Conservation (phyloP, 2,113 vertebrate species). For the Pungitius pungitius region DNA sequence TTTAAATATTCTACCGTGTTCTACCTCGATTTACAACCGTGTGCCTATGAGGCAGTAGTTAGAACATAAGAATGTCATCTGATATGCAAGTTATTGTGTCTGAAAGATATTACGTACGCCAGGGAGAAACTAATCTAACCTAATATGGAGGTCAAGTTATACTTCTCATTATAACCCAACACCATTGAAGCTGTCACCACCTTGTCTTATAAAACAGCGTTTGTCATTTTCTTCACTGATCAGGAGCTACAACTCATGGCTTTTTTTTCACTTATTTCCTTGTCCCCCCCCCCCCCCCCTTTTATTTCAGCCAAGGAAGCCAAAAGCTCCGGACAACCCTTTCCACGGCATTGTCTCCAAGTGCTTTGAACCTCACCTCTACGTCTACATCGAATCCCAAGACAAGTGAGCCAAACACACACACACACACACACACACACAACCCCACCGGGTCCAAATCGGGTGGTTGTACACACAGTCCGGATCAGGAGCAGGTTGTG, state of each 20-base stretch:
- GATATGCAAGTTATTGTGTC: not conserved
- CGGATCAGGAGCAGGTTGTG: conserved; percentile 52
- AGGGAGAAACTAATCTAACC: not conserved
- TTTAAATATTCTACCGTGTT: not conserved
- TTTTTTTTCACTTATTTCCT: conserved; percentile 23
- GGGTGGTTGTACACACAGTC: conserved; percentile 27
- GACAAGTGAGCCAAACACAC: conserved; percentile 89
- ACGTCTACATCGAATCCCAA: conserved; percentile 98
- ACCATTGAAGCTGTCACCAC: not conserved
- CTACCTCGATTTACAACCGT: not conserved
- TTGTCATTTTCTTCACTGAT: not conserved
- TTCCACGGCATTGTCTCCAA: conserved; percentile 98
- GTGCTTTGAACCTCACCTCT: conserved; percentile 98
- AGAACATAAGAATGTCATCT: not conserved
- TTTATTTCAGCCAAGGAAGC: conserved; percentile 90
- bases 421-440: conserved; percentile 25
- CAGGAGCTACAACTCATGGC: not conserved
- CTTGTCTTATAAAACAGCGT: not conserved
- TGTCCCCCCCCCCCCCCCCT: conserved; percentile 61
- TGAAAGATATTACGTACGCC: not conserved
- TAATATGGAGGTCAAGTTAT: not conserved
- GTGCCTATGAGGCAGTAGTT: not conserved
- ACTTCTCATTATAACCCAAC: not conserved
- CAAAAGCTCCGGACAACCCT: conserved; percentile 93
- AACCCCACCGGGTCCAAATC: conserved; percentile 16